phyloP scores from a whole-genome alignment of 2,888 invertebrate genomes.

The Rhopalosiphum nymphaeae region DNA sequence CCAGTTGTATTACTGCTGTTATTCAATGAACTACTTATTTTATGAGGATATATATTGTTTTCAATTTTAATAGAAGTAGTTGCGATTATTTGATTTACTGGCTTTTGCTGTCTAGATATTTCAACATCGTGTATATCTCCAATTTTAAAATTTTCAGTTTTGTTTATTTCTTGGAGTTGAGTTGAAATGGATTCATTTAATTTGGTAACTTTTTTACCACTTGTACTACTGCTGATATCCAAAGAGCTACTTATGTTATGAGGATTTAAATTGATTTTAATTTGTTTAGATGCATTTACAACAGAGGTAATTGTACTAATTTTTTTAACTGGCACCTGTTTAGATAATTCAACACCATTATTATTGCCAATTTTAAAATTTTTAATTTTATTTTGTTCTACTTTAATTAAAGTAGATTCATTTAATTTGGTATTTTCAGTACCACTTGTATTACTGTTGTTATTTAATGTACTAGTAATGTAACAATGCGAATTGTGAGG shows the following conservation, averaged over 20 bases:
- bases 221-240: not conserved
- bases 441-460: constrained; percentile 23
- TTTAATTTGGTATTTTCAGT: not conserved
- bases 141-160: not conserved
- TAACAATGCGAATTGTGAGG: not conserved
- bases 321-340: not conserved
- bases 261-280: not conserved
- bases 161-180: not conserved
- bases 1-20: not conserved
- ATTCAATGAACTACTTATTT: not conserved
- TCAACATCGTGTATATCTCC: not conserved
- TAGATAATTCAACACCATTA: not conserved
- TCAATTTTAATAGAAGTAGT: not conserved
- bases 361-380: not conserved
- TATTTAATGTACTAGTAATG: not conserved
- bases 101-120: not conserved
- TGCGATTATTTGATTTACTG: not conserved
- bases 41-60: not conserved
- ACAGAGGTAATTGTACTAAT: not conserved
- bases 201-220: not conserved
- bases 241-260: not conserved
- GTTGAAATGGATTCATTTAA: not conserved
- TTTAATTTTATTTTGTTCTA: not conserved
- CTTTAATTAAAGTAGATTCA: not conserved
- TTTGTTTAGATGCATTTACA: not conserved